Evolutionary conservation across 2,113 vertebrate genomes (phyloP).

Genomic region (Callithrix jacchus): DNA sequence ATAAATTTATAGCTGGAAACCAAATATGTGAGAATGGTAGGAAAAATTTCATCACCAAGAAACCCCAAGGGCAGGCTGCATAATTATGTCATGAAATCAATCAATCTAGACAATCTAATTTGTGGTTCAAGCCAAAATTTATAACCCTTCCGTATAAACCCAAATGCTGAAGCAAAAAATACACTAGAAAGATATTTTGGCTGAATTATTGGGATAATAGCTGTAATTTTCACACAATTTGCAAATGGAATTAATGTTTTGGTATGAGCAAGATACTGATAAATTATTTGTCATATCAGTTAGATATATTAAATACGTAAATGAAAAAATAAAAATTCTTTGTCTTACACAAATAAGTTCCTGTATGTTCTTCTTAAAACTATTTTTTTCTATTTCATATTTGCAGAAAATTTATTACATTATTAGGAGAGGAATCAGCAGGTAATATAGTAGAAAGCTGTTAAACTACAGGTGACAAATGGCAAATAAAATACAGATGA

Average conservation of each 20-base stretch:
- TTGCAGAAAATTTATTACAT: neutral
- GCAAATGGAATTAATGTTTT: neutral
- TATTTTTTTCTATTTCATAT: no score
- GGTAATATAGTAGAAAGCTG: constrained; percentile 1
- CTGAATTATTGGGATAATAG: neutral
- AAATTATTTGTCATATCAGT: neutral
- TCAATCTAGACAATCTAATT: neutral
- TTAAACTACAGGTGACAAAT: neutral
- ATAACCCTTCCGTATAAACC: neutral
- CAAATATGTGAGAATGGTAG: neutral
- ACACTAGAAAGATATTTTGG: neutral
- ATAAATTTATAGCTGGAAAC: neutral
- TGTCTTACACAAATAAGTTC: neutral
- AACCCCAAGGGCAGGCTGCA: neutral
- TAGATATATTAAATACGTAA: no score
- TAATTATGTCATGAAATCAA: neutral
- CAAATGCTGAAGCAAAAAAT: neutral
- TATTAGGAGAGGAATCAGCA: neutral
- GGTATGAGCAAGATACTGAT: neutral
- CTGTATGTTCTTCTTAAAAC: neutral
- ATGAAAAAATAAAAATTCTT: no score
- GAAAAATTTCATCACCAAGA: neutral
- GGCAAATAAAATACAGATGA: neutral
- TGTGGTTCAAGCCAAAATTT: constrained; percentile 29
- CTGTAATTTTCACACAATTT: constrained; percentile 26